Evolutionary conservation across 2,113 vertebrate genomes (phyloP), one percentile per base, ranked within the genome.

Genomic region (Mustela nigripes): DNA sequence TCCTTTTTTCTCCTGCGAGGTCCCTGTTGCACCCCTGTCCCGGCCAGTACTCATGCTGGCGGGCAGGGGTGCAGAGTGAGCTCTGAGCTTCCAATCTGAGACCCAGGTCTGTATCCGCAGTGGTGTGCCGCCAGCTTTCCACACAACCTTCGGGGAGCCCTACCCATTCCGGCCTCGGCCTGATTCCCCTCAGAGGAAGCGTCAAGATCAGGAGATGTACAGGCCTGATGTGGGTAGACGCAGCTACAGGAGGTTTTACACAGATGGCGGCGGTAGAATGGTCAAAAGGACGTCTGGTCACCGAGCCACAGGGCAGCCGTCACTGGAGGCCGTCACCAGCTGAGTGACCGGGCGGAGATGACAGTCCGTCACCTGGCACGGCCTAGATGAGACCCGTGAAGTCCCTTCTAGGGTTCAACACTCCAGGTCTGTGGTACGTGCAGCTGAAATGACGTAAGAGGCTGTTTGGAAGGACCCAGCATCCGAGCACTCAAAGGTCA

Each of bases 361-460:
- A n/a, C 14, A 2, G 11, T 16, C 7, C 7, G 0, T 56, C n/a
- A 26, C 22, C n/a, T 18, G 7, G 18, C 21, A 18, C 5, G 31
- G 7, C 36, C n/a, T 48, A 31, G 14, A 3, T 74, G 26, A 50
- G 14, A 50, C 28, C 19, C 53, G 2, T 31, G 7, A 60, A 56
- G 11, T 58, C 14, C 31, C 88, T 83, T 45, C 26, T 2, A 19
- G 3, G 53, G 74, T 28, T 60, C 42, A 31, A 1, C n/a, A 79
- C 79, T 85, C 42, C 48, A 19, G 80, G 48, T 92, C 88, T 26
- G 31, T 69, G 71, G 42, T 16, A 3, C 4, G 22, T 5, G 22
- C 28, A 15, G 14, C n/a, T 88, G 19, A 87, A 92, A 80, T 39
- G n/a, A 92, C 50, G 56, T 2, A 12, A 74, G 83, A 88, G 74